These are phyloP conservation scores for Drosophila helvetica DNA, from an alignment of 2,888 invertebrate genomes.

Conservation along the genomic window DNA sequence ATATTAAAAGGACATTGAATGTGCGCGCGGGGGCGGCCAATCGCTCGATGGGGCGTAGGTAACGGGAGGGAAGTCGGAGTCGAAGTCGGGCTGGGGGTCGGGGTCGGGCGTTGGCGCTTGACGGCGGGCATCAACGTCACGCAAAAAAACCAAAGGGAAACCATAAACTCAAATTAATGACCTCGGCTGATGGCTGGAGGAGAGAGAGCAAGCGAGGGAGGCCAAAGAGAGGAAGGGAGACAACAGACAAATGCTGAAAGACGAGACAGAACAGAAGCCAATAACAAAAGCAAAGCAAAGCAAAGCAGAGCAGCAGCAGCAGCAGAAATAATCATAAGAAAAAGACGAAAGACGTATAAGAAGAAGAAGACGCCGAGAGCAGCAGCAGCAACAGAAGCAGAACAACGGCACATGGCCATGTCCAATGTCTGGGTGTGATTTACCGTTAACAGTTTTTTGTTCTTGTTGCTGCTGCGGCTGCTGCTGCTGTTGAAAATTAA, in stretches of 20 bases:
- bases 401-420: conserved; percentile 33
- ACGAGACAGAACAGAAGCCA: conserved; percentile 63
- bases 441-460: conserved; percentile 66
- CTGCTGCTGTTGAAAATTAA: conserved; percentile 56
- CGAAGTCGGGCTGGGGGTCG: conserved; percentile 9
- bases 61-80: neutral
- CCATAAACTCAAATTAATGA: conserved; percentile 83
- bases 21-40: conserved; percentile 39
- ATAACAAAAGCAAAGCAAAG: conserved; percentile 40
- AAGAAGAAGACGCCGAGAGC: conserved; percentile 25
- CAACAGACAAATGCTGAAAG: conserved; percentile 41
- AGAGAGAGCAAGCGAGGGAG: conserved; percentile 13
- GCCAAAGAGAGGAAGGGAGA: conserved; percentile 10
- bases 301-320: neutral
- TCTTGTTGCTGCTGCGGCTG: neutral
- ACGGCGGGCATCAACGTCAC: conserved; percentile 60
- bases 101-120: conserved; percentile 60
- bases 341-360: neutral
- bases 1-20: conserved; percentile 73
- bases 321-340: neutral
- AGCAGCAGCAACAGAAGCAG: conserved; percentile 14
- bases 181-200: conserved; percentile 54
- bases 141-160: conserved; percentile 76
- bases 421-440: conserved; percentile 57
- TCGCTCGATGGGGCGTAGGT: neutral